Evolutionary conservation across 2,888 invertebrate species (phyloP), one percentile per base, ranked within the genome.

Genomic region (Caenorhabditis wallacei): DNA sequence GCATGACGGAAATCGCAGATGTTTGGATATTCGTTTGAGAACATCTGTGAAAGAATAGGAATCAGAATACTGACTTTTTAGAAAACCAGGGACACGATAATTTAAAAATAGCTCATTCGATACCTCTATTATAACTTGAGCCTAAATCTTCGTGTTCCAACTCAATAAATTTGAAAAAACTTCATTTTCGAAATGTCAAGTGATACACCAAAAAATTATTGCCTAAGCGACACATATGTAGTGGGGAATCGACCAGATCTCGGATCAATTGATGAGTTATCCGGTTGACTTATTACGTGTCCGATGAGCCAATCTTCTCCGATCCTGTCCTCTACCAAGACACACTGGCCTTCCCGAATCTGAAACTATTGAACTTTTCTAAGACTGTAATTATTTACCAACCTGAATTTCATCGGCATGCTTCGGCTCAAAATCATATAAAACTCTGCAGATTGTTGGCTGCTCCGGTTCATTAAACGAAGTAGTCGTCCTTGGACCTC

Each of bases 251-350:
- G 54, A 11, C 88, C 88, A 20, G 83, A 79, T 69, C 69, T 80
- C 22, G 57, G 51, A 35, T 63, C 63, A 2, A 72, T 54, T 10
- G 56, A n/a, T 5, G 54, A 61, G 43, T 82, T 72, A 37, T 82
- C 79, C 16, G 75, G 81, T 37, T 83, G 69, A 53, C 78, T 82
- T 11, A 82, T 82, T 20, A 82, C 81, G 35, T 85, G 81, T 4
- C 88, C 88, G 20, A 85, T 71, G 13, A 87, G 83, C 88, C 88
- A 88, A 53, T 88, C 88, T 16, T 80, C 82, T 30, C 87, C 86
- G 11, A 88, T 85, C n/a, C 82, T 69, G 63, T 86, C 85, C 66
- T 88, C 86, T 3, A 88, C 83, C 2, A 87, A 24, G 0, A 88
- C 87, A 24, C 85, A 87, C 56, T 88, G 84, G 2, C 88, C 88